Evolutionary conservation across 2,888 invertebrate species (phyloP), one percentile per base, ranked within the genome.

Genomic region (Strigamia maritima): DNA sequence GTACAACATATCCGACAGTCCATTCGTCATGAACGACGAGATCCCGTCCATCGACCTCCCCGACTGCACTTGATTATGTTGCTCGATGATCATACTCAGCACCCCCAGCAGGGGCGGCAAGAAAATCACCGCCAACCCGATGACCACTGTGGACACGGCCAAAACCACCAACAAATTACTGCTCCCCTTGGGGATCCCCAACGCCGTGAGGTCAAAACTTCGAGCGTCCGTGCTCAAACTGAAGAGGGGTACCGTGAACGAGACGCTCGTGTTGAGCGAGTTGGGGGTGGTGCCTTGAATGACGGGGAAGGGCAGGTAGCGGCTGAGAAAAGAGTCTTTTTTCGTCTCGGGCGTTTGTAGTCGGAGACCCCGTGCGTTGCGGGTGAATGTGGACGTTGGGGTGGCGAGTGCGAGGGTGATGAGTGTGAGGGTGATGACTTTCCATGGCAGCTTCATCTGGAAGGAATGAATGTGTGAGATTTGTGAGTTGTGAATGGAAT

Each of bases 241-340:
- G 81, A 83, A 83, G 26, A 83, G 81, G 7, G 83, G 83, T 24
- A 83, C 81, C 35, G 83, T 83, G 81, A 83, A 83, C 81, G 83
- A 82, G 1, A 83, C 80, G 35, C 82, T 81, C 54, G 83, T 83
- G 81, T 83, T 83, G 81, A 83, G 83, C 14, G 80, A 70, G 77
- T 80, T 81, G 35, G 81, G 44, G 7, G 78, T 78, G 1, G 65
- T 44, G 12, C 70, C 78, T 70, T 78, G 78, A 22, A 78, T 78
- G 8, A 78, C 78, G 6, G 78, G 78, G 31, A 78, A 78, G 1
- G 76, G 76, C 8, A 76, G 38, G 12, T 35, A 38, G 12, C 76
- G 76, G 7, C 35, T 24, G 35, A 76, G 12, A 40, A 76, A 76
- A 8, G 76, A 76, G 40, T 31, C 40, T 38, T 76, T 60, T 2